A percentile compares a stretch with the other conserved stretches of the same genome.
These are phyloP conservation scores for Sterrhoptilus dennistouni DNA, from an alignment of 2,113 vertebrate species.

Conservation along the genomic window DNA sequence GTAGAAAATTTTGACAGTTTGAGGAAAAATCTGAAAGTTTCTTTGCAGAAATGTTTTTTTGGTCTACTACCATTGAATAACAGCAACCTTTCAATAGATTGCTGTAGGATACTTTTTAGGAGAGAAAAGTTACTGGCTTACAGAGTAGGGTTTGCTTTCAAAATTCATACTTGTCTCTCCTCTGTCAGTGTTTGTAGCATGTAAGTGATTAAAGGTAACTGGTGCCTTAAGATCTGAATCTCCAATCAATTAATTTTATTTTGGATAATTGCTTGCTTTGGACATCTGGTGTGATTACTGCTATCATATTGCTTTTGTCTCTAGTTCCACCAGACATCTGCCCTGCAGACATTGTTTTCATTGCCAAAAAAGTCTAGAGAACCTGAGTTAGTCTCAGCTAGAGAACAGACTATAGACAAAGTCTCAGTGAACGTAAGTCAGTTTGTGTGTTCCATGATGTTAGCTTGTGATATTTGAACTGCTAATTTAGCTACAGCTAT, in stretches of 20 bases:
- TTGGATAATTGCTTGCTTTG: constrained; percentile 19
- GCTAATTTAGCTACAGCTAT: background rate
- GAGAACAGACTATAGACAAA: background rate
- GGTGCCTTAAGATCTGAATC: background rate
- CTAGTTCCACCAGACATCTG: constrained; percentile 43
- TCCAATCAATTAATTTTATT: background rate
- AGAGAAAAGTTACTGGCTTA: background rate
- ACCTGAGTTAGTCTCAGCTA: background rate
- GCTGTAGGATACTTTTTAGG: background rate
- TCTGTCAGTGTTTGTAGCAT: background rate
- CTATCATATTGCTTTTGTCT: constrained; percentile 23
- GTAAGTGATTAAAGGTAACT: background rate
- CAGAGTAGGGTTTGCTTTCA: background rate
- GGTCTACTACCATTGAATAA: background rate
- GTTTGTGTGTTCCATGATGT: background rate
- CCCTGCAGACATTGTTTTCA: background rate
- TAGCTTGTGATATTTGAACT: background rate
- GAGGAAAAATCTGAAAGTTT: background rate
- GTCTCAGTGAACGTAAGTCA: background rate
- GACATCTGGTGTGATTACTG: constrained; percentile 33
- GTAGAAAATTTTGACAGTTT: background rate
- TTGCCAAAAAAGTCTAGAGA: constrained; percentile 20
- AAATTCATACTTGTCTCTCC: background rate
- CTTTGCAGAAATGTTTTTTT: background rate
- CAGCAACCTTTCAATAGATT: background rate